Conservation (phyloP, 1,140 invertebrate species). For the Phortica variegata region DNA sequence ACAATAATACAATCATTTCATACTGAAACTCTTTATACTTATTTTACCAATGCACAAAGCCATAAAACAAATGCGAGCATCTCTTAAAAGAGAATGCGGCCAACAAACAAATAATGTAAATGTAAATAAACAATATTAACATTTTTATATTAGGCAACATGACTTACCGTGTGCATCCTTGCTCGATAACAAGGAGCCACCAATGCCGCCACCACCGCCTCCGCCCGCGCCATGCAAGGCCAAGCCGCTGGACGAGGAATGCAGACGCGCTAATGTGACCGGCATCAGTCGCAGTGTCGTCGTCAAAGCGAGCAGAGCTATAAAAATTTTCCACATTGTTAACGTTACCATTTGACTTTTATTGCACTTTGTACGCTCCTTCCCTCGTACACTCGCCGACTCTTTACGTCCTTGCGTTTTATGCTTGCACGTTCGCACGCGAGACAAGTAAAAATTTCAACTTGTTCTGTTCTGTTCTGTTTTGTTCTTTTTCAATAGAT, state of each 20-base stretch:
- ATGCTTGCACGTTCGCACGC: slow-evolving; percentile 2
- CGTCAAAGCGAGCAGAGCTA: slow-evolving; percentile 31
- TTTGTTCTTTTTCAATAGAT: slow-evolving; percentile 10
- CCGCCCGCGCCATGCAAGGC: slow-evolving; percentile 18
- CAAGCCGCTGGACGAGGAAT: slow-evolving; percentile 29
- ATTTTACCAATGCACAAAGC: slow-evolving; percentile 22
- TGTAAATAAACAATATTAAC: background rate
- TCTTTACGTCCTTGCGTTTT: slow-evolving; percentile 2
- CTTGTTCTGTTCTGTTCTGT: slow-evolving; percentile 8
- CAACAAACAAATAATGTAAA: background rate
- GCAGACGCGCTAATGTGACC: slow-evolving; percentile 51
- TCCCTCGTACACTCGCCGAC: background rate
- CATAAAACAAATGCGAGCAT: slow-evolving; percentile 5
- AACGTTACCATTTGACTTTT: slow-evolving; percentile 56
- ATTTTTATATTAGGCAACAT: background rate
- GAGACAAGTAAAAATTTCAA: slow-evolving; percentile 16
- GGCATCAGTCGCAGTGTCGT: slow-evolving; percentile 43
- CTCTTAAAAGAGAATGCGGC: background rate
- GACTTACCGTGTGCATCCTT: slow-evolving; percentile 55
- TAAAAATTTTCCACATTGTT: slow-evolving; percentile 56
- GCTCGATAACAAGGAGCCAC: slow-evolving; percentile 20
- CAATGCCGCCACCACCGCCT: slow-evolving; percentile 18
- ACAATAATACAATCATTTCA: no score
- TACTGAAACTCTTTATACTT: no score
- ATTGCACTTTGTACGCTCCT: slow-evolving; percentile 40